Base-by-base conservation (phyloP, 2,113 vertebrate genomes). In the Athene noctua region DNA sequence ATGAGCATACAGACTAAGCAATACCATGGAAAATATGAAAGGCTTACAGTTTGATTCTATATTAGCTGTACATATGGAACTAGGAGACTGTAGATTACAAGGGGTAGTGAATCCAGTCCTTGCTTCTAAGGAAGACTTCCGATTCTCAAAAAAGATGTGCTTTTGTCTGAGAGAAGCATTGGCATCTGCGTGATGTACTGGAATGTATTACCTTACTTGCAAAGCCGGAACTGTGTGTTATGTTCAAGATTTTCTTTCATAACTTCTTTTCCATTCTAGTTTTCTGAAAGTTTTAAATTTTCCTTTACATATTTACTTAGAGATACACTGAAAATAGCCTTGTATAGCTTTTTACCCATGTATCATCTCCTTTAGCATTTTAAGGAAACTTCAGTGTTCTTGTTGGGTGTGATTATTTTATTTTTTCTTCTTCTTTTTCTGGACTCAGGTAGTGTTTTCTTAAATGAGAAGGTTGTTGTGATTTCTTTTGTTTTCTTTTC, bases 141-240 rank as follows among this genome's bases (percentile, higher is more conserved):
- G 44, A 36, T 80, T 83, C 44, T 78, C 80, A 40, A 32, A 88
- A 94, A 77, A 71, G 30, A 57, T 61, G 44, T 92, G 47, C 63
- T 94, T 96, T 92, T 94, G 72, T 74, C 57, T 67, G 57, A 79
- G 42, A 86, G 70, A 91, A 65, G 38, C 62, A 55, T 90, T 95
- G 88, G 86, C 75, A 74, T 90, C 77, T 57, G 34, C 63, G 8
- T 22, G 65, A 23, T 63, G 73, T 55, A 34, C 83, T 94, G 73
- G 65, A 96, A 89, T 63, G 70, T 74, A 62, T 78, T 55, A 22
- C 65, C 61, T 81, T 89, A 51, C 46, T 96, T 92, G 70, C 70
- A 70, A 72, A 92, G 47, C 46, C 89, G 83, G 67, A 92, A 81
- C 57, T 77, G 5, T 79, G 26, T 71, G 40, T 44, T 90, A 46